These are phyloP conservation scores for Gorsachius magnificus DNA, from an alignment of 2,797 vertebrate genomes.

Conservation along the genomic window DNA sequence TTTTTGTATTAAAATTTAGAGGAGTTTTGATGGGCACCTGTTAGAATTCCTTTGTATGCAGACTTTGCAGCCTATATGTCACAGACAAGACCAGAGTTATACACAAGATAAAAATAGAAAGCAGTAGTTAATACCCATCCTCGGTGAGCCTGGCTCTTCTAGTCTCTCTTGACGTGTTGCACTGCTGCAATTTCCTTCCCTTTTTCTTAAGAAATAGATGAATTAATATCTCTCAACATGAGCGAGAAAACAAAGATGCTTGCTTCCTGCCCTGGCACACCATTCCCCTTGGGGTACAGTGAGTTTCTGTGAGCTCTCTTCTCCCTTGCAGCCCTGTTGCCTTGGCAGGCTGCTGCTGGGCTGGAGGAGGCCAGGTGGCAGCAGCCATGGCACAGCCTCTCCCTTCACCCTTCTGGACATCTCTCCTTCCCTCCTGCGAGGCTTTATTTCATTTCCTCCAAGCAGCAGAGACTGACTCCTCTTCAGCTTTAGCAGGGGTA, in stretches of 20 bases:
- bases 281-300: background rate
- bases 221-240: background rate
- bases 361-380: background rate
- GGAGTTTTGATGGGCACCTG: background rate
- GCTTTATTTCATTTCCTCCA: background rate
- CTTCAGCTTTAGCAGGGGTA: background rate
- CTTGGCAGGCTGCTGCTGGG: background rate
- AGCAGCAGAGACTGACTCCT: background rate
- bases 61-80: background rate
- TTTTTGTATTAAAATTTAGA: constrained; percentile 5
- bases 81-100: background rate
- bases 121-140: constrained; percentile 50
- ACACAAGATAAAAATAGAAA: constrained; percentile 35
- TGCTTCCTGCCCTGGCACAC: background rate
- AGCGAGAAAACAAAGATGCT: background rate
- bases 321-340: background rate
- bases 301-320: background rate
- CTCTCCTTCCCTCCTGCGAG: background rate
- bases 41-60: background rate
- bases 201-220: background rate
- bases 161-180: background rate
- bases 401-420: background rate
- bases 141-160: background rate
- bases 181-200: constrained; percentile 25
- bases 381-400: background rate